A percentile compares a stretch with the other conserved stretches of the same genome.
Evolutionary conservation across 2,797 vertebrate genomes (phyloP).

Genomic region (Hirundo rustica): DNA sequence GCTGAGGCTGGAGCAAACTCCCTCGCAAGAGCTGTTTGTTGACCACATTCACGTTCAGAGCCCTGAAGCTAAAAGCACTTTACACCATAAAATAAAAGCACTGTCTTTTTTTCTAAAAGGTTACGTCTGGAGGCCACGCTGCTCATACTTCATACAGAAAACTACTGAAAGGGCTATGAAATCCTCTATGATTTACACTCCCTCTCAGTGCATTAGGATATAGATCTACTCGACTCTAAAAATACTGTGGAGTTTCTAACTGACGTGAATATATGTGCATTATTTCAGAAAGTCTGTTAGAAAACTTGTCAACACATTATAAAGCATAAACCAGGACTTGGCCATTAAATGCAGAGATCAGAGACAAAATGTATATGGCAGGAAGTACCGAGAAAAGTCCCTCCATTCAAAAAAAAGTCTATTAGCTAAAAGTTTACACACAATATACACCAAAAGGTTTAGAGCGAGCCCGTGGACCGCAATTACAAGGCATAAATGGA

Average conservation of each 20-base stretch:
- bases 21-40: conserved; percentile 77
- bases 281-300: conserved; percentile 80
- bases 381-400: conserved; percentile 72
- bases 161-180: conserved; percentile 84
- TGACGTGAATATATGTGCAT: conserved; percentile 79
- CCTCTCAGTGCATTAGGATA: conserved; percentile 80
- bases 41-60: conserved; percentile 82
- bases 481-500: conserved; percentile 64
- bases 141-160: conserved; percentile 84
- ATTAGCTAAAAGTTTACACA: conserved; percentile 64
- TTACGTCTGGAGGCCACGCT: conserved; percentile 83
- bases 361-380: conserved; percentile 69
- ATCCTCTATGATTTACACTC: conserved; percentile 82
- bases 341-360: conserved; percentile 77
- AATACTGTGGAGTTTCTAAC: conserved; percentile 78
- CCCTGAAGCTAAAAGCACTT: conserved; percentile 85
- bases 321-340: conserved; percentile 77
- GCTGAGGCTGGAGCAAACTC: conserved; percentile 56
- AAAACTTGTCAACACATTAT: conserved; percentile 82
- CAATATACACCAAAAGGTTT: conserved; percentile 67
- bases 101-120: conserved; percentile 84
- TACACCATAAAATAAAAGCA: conserved; percentile 86
- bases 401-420: conserved; percentile 63
- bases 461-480: conserved; percentile 54
- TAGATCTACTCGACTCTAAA: conserved; percentile 79